Base-by-base conservation (phyloP, 2,888 invertebrate species). In the Gari tellinella region DNA sequence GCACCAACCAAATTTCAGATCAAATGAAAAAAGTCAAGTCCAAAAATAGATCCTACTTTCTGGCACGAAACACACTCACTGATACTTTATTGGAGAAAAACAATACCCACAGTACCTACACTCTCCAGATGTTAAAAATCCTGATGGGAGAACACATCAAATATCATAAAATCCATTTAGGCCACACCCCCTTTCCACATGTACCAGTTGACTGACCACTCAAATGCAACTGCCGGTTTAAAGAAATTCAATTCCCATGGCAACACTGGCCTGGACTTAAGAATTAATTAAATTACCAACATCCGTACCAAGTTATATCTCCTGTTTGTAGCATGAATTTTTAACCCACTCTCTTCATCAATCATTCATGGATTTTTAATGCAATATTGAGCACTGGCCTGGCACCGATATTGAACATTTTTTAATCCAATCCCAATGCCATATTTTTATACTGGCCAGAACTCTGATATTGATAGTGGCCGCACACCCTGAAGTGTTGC, bases 111-210 rank as follows among this genome's bases (percentile, higher is more conserved):
- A 38, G n/a, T 25, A 43, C 48, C 45, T 61, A 69, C 57, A 69
- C 61, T 62, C 60, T 48, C 75, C 75, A 75, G 75, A 65, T 75
- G 75, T 75, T 75, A 51, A 57, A 73, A 65, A 57, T 49, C 66
- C 66, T 61, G 65, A 65, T 70, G 65, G 63, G 57, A 66, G 65
- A 69, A 70, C 66, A 63, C 69, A 70, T 66, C 64, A 70, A 69
- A 69, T 60, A 68, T 55, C 61, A 66, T 75, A 65, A 75, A 75
- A 75, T 75, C 70, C 52, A 40, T 49, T 56, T 63, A 57, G 53
- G 75, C 66, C 65, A 61, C 77, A 55, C 77, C 77, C 65, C 60
- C 57, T 77, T 72, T 72, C 61, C 72, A 64, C 72, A 74, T 68
- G 60, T 68, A 58, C 52, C 38, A 60, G 64, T 64, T 57, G 65